Conservation (phyloP, 1,140 invertebrate species). For the Gryon sp. region DNA sequence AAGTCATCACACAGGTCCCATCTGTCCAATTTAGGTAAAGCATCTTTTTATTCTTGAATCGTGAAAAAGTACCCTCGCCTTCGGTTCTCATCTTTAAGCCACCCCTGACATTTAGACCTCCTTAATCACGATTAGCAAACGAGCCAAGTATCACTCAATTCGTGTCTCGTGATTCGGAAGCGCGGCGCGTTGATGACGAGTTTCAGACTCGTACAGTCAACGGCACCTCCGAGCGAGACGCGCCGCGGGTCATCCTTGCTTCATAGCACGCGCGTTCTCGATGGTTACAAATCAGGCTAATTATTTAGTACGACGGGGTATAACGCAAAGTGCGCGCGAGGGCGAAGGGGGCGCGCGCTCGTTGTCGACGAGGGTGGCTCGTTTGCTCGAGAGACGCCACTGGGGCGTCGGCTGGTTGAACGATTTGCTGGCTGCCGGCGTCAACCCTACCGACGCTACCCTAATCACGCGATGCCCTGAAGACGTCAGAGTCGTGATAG, state of each 20-base stretch:
- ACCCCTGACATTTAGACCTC: conserved; percentile 29
- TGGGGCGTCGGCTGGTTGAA: conserved; percentile 43
- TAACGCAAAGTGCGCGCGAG: conserved; percentile 18
- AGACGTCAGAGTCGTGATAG: conserved; percentile 61
- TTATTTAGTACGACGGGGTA: conserved; percentile 51
- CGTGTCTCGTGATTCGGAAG: conserved; percentile 9
- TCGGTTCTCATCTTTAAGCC: not conserved
- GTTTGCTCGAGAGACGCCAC: conserved; percentile 36
- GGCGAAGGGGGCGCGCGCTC: conserved; percentile 27
- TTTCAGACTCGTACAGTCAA: conserved; percentile 20
- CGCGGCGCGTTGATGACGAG: conserved; percentile 13
- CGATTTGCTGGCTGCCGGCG: conserved; percentile 41
- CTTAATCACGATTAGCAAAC: conserved; percentile 46
- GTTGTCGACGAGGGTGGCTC: conserved; percentile 42
- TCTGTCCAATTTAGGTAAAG: too few relatives aligned
- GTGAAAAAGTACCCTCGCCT: not conserved
- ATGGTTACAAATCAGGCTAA: conserved; percentile 65
- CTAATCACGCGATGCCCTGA: conserved; percentile 61
- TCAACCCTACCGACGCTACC: conserved; percentile 43
- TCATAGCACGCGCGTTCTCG: conserved; percentile 44
- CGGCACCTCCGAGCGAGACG: not conserved
- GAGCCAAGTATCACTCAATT: conserved; percentile 37
- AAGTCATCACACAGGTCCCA: too few relatives aligned
- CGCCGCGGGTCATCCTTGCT: conserved; percentile 39
- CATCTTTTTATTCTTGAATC: not conserved